Percentiles rank a stretch among this genome's conserved stretches.
phyloP scores from a whole-genome alignment of 2,888 invertebrate species.

The Drosophila kuntzei region DNA sequence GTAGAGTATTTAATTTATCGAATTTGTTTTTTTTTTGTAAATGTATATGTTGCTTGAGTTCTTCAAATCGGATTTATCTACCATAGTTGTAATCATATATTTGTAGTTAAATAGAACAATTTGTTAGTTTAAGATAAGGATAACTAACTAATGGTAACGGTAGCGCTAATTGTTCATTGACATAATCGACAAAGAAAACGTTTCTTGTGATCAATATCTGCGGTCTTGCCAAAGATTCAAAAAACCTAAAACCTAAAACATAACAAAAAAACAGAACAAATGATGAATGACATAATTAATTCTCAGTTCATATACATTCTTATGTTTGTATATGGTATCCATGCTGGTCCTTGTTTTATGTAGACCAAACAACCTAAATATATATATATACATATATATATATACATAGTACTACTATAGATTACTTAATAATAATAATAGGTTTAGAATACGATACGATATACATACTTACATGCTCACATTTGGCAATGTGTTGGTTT shows the following conservation, averaged over 20 bases:
- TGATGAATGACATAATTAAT: no score
- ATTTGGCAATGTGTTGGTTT: constrained; percentile 46
- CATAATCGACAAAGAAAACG: constrained; percentile 42
- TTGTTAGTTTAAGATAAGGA: constrained; percentile 32
- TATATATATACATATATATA: constrained; percentile 22
- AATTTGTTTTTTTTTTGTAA: constrained; percentile 38
- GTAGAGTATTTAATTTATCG: constrained; percentile 33
- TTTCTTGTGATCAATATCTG: constrained; percentile 76
- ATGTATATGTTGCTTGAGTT: constrained; percentile 32
- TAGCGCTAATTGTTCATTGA: constrained; percentile 15
- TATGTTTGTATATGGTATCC: constrained; percentile 12
- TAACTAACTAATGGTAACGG: not conserved
- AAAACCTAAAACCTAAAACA: constrained; percentile 1
- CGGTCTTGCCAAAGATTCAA: constrained; percentile 73
- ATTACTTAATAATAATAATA: constrained; percentile 21
- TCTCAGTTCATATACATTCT: constrained; percentile 35
- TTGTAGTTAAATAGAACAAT: constrained; percentile 36
- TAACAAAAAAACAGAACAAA: constrained; percentile 1
- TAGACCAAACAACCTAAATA: constrained; percentile 30
- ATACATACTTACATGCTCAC: constrained; percentile 40
- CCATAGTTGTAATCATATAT: constrained; percentile 27
- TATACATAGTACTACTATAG: constrained; percentile 18
- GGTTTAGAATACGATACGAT: constrained; percentile 16
- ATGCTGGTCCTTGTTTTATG: constrained; percentile 30
- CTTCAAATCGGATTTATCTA: constrained; percentile 52